A percentile compares a stretch with the other conserved stretches of the same genome.
phyloP scores from a whole-genome alignment of 2,888 invertebrate genomes.

The Dicycla oo region DNA sequence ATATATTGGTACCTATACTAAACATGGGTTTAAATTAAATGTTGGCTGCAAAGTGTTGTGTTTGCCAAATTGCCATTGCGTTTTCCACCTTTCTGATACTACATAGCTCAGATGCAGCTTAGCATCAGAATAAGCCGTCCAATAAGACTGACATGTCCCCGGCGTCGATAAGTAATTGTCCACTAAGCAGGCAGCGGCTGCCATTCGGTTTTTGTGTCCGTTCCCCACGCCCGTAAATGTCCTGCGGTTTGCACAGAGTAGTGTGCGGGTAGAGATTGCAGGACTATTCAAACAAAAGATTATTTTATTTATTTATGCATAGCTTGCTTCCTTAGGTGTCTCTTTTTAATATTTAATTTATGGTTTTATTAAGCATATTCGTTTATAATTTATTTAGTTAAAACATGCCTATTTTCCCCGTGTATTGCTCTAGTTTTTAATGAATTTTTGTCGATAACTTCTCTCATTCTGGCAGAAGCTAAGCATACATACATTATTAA shows the following conservation, averaged over 20 bases:
- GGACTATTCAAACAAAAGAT: background rate
- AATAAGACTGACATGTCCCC: constrained; percentile 67
- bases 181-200: constrained; percentile 72
- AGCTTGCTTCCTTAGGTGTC: no score
- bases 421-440: background rate
- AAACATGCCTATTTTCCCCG: background rate
- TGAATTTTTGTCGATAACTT: background rate
- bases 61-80: no score
- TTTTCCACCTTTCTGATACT: background rate
- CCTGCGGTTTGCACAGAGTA: constrained; percentile 63
- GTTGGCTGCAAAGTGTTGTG: background rate
- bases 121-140: constrained; percentile 47
- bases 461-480: background rate
- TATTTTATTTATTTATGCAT: no score
- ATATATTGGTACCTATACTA: background rate
- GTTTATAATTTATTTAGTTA: no score
- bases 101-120: constrained; percentile 12
- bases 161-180: constrained; percentile 83
- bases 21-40: background rate
- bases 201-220: constrained; percentile 71
- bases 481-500: no score
- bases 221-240: constrained; percentile 67
- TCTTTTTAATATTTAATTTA: no score
- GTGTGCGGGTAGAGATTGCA: constrained; percentile 7
- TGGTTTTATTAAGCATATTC: no score